Conservation (phyloP, 1,140 invertebrate genomes). For the Trichogramma pretiosum region DNA sequence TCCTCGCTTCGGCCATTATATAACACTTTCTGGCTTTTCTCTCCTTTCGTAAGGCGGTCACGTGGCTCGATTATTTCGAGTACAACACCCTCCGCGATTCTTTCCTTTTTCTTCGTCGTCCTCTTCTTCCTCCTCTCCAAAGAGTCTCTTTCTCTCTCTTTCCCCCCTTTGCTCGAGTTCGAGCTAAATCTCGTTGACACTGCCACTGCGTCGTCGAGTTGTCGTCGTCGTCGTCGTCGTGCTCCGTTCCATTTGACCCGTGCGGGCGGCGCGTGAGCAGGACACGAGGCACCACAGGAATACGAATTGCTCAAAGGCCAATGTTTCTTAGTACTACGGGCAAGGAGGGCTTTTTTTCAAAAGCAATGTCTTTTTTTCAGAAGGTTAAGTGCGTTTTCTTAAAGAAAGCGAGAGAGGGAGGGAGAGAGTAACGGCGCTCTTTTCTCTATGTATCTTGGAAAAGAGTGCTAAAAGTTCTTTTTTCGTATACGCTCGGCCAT, state of each 20-base stretch:
- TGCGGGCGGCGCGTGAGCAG: background rate
- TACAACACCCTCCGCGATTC: background rate
- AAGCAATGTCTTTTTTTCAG: background rate
- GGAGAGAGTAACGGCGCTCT: background rate
- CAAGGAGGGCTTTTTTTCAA: background rate
- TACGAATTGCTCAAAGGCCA: slow-evolving; percentile 15
- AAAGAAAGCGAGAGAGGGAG: background rate
- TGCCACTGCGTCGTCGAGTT: too few species aligned
- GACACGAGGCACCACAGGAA: slow-evolving; percentile 3
- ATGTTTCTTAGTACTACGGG: too few species aligned
- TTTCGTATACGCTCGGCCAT: too few species aligned
- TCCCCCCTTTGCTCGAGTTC: background rate
- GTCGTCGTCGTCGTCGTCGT: slow-evolving; percentile 6
- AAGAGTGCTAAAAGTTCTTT: too few species aligned
- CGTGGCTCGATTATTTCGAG: too few species aligned
- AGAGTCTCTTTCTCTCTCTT: background rate
- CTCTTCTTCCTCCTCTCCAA: too few species aligned
- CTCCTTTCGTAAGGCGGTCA: slow-evolving; percentile 11
- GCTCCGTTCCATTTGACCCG: slow-evolving; percentile 20
- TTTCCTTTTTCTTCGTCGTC: background rate
- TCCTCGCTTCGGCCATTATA: too few species aligned
- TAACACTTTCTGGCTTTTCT: too few species aligned
- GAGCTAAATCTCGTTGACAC: slow-evolving; percentile 20
- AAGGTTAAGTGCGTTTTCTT: background rate
- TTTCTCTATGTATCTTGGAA: too few species aligned